Evolutionary conservation across 2,888 invertebrate species (phyloP).

Genomic region (Phoronis australis): DNA sequence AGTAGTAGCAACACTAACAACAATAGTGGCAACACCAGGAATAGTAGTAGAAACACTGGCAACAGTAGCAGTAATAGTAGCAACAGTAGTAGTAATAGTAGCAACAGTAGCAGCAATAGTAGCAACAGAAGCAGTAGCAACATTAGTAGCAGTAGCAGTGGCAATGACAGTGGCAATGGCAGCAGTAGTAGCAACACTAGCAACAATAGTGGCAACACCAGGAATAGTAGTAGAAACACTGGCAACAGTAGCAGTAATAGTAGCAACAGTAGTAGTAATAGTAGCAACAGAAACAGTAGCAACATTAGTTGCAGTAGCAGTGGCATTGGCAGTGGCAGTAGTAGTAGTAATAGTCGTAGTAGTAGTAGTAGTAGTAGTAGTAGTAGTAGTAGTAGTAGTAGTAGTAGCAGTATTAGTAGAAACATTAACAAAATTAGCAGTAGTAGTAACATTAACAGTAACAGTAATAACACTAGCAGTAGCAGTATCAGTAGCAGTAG

Average conservation of each 20-base stretch:
- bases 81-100: slow-evolving; percentile 1
- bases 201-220: background rate
- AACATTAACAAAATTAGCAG: background rate
- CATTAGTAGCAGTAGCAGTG: background rate
- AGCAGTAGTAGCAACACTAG: background rate
- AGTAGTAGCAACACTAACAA: background rate
- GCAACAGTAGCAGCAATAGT: background rate
- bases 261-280: slow-evolving; percentile 1
- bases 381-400: slow-evolving; percentile 3
- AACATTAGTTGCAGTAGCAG: background rate
- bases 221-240: background rate
- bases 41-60: background rate
- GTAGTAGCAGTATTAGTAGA: background rate
- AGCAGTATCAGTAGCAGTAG: background rate
- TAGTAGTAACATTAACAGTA: background rate
- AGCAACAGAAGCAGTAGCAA: background rate
- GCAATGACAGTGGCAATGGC: background rate
- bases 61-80: slow-evolving; percentile 1
- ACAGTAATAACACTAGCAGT: background rate
- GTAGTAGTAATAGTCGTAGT: background rate
- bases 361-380: slow-evolving; percentile 1
- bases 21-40: background rate
- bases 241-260: slow-evolving; percentile 1
- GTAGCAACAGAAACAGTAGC: background rate
- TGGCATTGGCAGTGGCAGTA: background rate